Conservation (phyloP, 2,113 vertebrate genomes). For the Pluvialis apricaria region DNA sequence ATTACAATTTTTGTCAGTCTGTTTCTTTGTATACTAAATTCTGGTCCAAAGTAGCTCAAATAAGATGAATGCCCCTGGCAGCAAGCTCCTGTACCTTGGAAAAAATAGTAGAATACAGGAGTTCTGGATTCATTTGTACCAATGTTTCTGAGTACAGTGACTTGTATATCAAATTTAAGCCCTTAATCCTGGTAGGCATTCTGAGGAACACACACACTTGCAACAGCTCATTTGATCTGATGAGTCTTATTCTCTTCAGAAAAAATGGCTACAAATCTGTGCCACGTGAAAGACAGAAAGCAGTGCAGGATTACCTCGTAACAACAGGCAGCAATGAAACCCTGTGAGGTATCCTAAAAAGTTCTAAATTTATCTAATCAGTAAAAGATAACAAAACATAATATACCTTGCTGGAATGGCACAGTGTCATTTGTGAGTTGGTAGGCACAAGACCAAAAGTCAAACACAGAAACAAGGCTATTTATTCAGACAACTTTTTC, state of each 20-base stretch:
- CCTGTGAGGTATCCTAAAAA: background rate
- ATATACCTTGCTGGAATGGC: background rate
- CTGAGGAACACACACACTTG: background rate
- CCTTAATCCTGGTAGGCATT: background rate
- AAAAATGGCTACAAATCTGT: background rate
- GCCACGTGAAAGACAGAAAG: background rate
- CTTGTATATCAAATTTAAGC: background rate
- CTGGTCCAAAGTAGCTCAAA: background rate
- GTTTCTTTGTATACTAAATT: background rate
- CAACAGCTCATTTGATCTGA: background rate
- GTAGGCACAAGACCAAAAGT: background rate
- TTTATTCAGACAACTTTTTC: background rate
- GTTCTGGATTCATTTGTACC: background rate
- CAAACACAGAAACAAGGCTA: background rate
- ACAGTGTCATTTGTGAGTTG: background rate
- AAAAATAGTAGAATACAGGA: background rate
- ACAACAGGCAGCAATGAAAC: background rate
- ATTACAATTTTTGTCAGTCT: background rate
- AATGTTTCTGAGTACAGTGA: background rate
- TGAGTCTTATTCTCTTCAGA: background rate
- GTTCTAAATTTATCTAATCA: background rate
- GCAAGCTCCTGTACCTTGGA: background rate
- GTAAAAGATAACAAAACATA: background rate
- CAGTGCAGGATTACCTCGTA: background rate
- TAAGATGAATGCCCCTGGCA: background rate